phyloP scores from a whole-genome alignment of 2,888 invertebrate genomes.

The Acronicta leporina region DNA sequence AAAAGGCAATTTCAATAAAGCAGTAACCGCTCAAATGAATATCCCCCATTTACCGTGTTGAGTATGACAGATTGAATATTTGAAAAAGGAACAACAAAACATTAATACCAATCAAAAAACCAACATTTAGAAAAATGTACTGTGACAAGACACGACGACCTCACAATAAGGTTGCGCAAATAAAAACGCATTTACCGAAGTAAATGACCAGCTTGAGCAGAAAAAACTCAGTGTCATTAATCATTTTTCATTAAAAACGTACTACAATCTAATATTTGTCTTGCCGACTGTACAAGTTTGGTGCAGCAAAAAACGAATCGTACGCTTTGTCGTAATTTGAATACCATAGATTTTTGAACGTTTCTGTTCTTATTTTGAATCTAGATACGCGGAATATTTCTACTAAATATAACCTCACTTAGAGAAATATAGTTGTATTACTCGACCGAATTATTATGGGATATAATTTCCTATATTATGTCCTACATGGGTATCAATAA shows the following conservation, averaged over 20 bases:
- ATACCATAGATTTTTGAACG: slow-evolving; percentile 30
- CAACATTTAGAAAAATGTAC: slow-evolving; percentile 24
- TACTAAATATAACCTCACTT: not conserved
- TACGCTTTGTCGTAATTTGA: slow-evolving; percentile 31
- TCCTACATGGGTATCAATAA: too few species aligned
- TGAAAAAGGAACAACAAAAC: slow-evolving; percentile 10
- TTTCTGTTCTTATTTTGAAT: slow-evolving; percentile 34
- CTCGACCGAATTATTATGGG: too few species aligned
- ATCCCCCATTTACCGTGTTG: slow-evolving; percentile 11
- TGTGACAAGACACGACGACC: slow-evolving; percentile 28
- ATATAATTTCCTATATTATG: too few species aligned
- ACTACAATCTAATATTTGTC: slow-evolving; percentile 44
- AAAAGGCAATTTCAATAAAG: not conserved
- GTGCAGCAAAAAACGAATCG: slow-evolving; percentile 23
- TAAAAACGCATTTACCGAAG: slow-evolving; percentile 42
- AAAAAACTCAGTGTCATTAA: slow-evolving; percentile 47
- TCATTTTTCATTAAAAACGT: slow-evolving; percentile 47
- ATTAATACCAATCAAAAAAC: slow-evolving; percentile 21
- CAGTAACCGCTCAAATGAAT: slow-evolving; percentile 25
- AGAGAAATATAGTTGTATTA: too few species aligned
- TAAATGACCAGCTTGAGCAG: slow-evolving; percentile 37
- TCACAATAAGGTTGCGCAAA: slow-evolving; percentile 32
- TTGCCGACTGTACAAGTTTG: slow-evolving; percentile 27
- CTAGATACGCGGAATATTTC: slow-evolving; percentile 9
- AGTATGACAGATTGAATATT: slow-evolving; percentile 33